Conservation (phyloP, 2,888 invertebrate species). For the Conomelus anceps region DNA sequence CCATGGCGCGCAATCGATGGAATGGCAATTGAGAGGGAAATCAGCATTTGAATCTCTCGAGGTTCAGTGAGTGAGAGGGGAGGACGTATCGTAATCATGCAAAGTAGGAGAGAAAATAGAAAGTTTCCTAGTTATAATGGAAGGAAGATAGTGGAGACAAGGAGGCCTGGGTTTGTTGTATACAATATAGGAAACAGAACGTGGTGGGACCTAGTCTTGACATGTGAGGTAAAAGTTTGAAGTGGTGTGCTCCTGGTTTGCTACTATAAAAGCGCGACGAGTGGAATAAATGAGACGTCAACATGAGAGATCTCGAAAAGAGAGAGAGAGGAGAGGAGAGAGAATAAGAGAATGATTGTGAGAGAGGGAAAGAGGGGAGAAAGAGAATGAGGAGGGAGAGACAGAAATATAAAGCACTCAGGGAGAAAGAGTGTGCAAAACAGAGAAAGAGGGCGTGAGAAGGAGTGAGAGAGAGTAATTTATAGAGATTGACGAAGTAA, state of each 20-base stretch:
- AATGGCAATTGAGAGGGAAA: not conserved
- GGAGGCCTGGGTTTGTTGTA: too few species aligned
- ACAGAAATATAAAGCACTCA: not conserved
- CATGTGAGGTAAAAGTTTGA: not conserved
- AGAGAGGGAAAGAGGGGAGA: not conserved
- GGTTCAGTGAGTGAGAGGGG: not conserved
- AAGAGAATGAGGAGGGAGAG: not conserved
- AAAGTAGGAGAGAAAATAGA: not conserved
- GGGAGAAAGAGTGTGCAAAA: not conserved
- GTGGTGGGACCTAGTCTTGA: not conserved
- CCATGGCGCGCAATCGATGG: too few species aligned
- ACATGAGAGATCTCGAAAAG: not conserved
- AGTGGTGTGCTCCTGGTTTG: not conserved
- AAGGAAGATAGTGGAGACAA: not conserved
- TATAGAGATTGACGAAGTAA: too few species aligned
- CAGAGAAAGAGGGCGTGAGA: too few species aligned
- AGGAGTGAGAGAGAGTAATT: too few species aligned
- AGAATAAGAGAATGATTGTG: too few species aligned
- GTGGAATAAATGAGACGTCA: not conserved
- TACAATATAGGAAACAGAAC: not conserved
- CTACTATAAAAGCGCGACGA: not conserved
- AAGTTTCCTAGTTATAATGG: not conserved
- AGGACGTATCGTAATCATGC: not conserved
- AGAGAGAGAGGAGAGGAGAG: not conserved
- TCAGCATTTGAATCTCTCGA: not conserved